A percentile compares a stretch with the other conserved stretches of the same genome.
Conservation (phyloP, 2,797 vertebrate species). For the Coregonus ussuriensis region DNA sequence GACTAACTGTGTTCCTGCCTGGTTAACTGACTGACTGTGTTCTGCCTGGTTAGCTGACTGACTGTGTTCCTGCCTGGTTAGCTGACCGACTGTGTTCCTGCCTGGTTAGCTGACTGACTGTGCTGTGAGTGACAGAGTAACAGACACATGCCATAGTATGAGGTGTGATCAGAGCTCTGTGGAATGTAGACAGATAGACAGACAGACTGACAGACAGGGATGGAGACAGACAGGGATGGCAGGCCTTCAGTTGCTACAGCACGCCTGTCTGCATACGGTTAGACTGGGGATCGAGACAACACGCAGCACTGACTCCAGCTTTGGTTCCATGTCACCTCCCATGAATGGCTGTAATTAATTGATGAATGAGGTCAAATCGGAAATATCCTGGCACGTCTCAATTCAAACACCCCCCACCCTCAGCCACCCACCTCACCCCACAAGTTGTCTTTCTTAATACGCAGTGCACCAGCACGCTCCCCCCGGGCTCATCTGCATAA, state of each 20-base stretch:
- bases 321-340: constrained; percentile 80
- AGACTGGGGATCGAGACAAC: constrained; percentile 61
- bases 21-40: no score
- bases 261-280: constrained; percentile 32
- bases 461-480: constrained; percentile 75
- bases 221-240: constrained; percentile 40
- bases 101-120: neutral
- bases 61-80: no score
- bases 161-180: constrained; percentile 68
- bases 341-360: constrained; percentile 81
- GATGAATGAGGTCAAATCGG: constrained; percentile 82
- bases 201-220: no score
- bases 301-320: constrained; percentile 71
- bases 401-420: constrained; percentile 71
- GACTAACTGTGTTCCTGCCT: neutral
- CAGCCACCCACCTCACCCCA: constrained; percentile 40
- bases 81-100: neutral
- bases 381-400: constrained; percentile 79
- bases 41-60: no score
- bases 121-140: constrained; percentile 58
- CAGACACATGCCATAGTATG: constrained; percentile 69
- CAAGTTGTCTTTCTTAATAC: constrained; percentile 81
- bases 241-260: no score
- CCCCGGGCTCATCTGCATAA: constrained; percentile 82
- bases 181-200: constrained; percentile 39